Conservation (phyloP, 2,797 vertebrate genomes). For the Sylvia borin region DNA sequence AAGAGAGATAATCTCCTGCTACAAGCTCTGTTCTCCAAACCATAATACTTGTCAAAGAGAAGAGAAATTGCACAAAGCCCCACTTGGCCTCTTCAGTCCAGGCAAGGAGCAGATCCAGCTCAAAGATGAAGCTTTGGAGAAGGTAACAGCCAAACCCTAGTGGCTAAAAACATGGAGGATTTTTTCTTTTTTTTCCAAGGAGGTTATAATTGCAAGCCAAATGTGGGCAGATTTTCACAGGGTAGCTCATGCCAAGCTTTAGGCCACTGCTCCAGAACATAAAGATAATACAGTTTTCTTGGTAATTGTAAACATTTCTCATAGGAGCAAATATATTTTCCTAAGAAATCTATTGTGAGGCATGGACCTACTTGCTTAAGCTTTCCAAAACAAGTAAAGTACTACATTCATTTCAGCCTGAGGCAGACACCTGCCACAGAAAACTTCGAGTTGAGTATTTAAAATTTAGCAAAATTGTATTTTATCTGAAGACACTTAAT, state of each 20-base stretch:
- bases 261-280: not conserved
- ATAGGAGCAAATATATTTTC: not conserved
- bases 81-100: not conserved
- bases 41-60: not conserved
- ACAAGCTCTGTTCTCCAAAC: not conserved
- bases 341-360: not conserved
- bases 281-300: not conserved
- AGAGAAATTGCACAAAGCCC: not conserved
- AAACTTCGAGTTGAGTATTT: not conserved
- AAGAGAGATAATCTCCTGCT: conserved; percentile 24
- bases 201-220: conserved; percentile 4
- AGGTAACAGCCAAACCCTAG: not conserved
- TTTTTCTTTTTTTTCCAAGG: accelerated
- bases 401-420: not conserved
- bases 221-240: not conserved
- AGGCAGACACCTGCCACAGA: not conserved
- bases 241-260: not conserved
- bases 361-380: not conserved
- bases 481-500: not conserved
- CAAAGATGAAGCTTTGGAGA: not conserved
- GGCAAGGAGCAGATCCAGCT: not conserved
- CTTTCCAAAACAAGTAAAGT: not conserved
- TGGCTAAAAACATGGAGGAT: not conserved
- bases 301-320: conserved; percentile 10
- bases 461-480: not conserved